Base-by-base conservation (phyloP, 2,113 vertebrate species). In the Pteronura brasiliensis region DNA sequence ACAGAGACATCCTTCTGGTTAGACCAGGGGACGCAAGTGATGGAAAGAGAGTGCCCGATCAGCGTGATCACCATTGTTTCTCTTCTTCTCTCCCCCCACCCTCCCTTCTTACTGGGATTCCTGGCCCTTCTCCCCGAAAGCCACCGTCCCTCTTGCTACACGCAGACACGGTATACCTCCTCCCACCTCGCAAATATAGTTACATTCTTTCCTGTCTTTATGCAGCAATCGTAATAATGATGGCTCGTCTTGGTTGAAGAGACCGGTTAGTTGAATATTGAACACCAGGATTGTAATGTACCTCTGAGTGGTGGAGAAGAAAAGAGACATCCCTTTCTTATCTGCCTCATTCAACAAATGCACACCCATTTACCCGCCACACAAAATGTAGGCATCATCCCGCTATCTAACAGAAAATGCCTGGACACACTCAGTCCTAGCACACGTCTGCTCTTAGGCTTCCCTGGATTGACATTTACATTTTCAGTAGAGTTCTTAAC, bases 141-240 rank as follows among this genome's bases (percentile, higher is more conserved):
- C 63, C 31, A 76, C 97, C 76, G 77, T 15, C 90, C 82, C 34
- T 95, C 95, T 96, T 88, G 49, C 25, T 87, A 69, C 95, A 95
- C 69, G 80, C 96, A 77, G 95, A 90, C 96, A 69, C 95, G 69
- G 79, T 7, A n/a, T 91, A 86, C 91, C 59, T 74, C 96, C 88
- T 89, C 97, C 97, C 96, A 90, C 95, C 88, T 91, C 52, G 61
- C 93, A 72, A 12, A 93, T 92, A 29, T 92, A 83, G 88, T 59
- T 96, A 85, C 93, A 95, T 95, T 80, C 96, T 86, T 89, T 61
- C 88, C 71, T 93, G 81, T 95, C 96, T 97, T 96, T 94, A 90
- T 74, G 77, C 77, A 98, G 97, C 95, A 79, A 92, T 80, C 20
- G 76, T 97, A 98, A 97, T 97, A 97, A 96, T 95, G 93, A 80